A percentile compares a stretch with the other conserved stretches of the same genome.
Conservation (phyloP, 2,888 invertebrate genomes). For the Gandaritis pyraliata region DNA sequence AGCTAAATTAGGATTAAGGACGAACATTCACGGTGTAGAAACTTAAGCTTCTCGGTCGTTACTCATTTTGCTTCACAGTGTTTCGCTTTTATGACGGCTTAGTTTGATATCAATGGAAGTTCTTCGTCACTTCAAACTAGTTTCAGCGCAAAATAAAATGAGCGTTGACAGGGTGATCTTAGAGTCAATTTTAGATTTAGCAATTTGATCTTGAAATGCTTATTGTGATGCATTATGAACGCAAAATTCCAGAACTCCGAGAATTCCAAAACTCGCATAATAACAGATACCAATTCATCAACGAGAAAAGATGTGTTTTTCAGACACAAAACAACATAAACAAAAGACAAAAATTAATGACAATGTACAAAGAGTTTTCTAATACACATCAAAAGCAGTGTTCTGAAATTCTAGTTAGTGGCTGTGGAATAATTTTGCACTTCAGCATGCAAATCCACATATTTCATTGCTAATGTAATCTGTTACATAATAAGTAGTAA, state of each 20-base stretch:
- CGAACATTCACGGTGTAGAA: conserved; percentile 54
- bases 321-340: too few relatives aligned
- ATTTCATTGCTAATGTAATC: conserved; percentile 21
- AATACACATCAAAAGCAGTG: too few relatives aligned
- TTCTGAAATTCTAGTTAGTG: too few relatives aligned
- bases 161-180: background rate
- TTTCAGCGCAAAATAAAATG: background rate
- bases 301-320: too few relatives aligned
- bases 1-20: conserved; percentile 62
- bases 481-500: conserved; percentile 24
- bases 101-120: conserved; percentile 28
- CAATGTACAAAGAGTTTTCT: too few relatives aligned
- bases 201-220: background rate
- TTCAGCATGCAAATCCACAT: conserved; percentile 18
- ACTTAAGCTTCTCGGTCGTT: conserved; percentile 47
- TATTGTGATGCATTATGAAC: background rate
- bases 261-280: too few relatives aligned
- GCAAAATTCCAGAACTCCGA: too few relatives aligned
- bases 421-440: background rate
- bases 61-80: conserved; percentile 48
- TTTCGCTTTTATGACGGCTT: conserved; percentile 39
- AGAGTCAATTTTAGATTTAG: background rate
- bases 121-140: conserved; percentile 12
- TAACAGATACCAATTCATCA: too few relatives aligned
- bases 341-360: too few relatives aligned